Evolutionary conservation across 37 sponge, comb jelly and placozoan genomes (phyloP).

Genomic region (Lycopodina hypogea): DNA sequence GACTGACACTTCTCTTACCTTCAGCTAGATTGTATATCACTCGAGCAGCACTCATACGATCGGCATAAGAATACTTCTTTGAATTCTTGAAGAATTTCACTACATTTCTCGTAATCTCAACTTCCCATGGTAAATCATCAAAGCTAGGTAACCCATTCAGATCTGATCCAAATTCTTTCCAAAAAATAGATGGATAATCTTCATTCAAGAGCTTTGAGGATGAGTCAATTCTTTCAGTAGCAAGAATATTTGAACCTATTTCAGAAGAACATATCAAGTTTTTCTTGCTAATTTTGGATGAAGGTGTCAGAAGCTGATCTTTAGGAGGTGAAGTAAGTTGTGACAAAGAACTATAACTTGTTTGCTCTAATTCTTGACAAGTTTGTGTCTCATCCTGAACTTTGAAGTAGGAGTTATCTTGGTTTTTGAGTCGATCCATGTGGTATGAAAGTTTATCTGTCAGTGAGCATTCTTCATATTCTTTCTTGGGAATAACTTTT

Average conservation of each 20-base stretch:
- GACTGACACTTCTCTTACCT: constrained; percentile 38
- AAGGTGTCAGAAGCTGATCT: too few relatives aligned
- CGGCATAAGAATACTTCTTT: not conserved
- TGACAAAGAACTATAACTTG: too few relatives aligned
- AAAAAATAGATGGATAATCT: not conserved
- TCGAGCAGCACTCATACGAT: constrained; percentile 17
- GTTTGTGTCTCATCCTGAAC: not conserved
- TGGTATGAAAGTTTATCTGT: not conserved
- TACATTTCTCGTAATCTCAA: constrained; percentile 64
- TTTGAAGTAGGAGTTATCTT: not conserved
- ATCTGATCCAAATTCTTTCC: not conserved
- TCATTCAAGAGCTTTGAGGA: not conserved
- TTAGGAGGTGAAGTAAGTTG: too few relatives aligned
- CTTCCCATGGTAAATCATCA: constrained; percentile 78
- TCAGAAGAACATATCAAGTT: too few relatives aligned
- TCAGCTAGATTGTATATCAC: constrained; percentile 53
- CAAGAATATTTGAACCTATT: too few relatives aligned
- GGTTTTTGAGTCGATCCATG: not conserved
- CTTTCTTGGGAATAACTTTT: too few relatives aligned
- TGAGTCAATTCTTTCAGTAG: too few relatives aligned
- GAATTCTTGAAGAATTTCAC: constrained; percentile 57
- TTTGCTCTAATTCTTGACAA: too few relatives aligned
- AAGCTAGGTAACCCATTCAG: constrained; percentile 2
- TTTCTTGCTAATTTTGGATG: too few relatives aligned
- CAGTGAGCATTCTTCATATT: not conserved